Conservation (phyloP, 2,113 vertebrate genomes). For the Mormoops blainvillei region DNA sequence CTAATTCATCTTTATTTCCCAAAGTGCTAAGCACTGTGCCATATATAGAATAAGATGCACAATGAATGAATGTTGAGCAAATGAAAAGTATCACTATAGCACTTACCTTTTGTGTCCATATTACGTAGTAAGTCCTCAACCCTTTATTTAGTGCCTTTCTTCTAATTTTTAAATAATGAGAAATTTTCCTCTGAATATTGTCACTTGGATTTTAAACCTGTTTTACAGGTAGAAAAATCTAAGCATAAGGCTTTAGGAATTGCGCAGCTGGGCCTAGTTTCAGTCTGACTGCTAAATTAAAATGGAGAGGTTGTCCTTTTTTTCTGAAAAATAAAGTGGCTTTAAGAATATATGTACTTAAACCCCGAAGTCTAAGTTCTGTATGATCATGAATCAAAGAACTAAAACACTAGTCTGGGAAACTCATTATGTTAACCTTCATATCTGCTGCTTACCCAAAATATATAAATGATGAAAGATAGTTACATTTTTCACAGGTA, state of each 20-base stretch:
- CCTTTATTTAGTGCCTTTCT: background rate
- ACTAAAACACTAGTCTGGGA: background rate
- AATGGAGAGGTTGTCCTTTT: background rate
- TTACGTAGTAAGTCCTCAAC: background rate
- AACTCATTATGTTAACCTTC: background rate
- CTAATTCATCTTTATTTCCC: background rate
- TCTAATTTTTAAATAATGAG: background rate
- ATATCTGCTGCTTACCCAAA: background rate
- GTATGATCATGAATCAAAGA: background rate
- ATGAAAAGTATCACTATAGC: background rate
- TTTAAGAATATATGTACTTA: background rate
- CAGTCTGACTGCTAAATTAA: background rate
- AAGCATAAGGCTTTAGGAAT: background rate
- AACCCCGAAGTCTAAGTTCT: background rate
- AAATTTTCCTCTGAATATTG: background rate
- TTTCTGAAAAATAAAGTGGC: background rate
- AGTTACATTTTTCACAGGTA: background rate
- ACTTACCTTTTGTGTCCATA: background rate
- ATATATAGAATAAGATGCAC: background rate
- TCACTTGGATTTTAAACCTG: slow-evolving; percentile 10
- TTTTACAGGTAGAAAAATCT: background rate
- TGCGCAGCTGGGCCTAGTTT: background rate
- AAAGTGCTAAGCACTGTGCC: background rate
- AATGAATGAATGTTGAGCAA: background rate
- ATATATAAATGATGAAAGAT: background rate